Base-by-base conservation (phyloP, 2,113 vertebrate species). In the Bujurquina vittata region DNA sequence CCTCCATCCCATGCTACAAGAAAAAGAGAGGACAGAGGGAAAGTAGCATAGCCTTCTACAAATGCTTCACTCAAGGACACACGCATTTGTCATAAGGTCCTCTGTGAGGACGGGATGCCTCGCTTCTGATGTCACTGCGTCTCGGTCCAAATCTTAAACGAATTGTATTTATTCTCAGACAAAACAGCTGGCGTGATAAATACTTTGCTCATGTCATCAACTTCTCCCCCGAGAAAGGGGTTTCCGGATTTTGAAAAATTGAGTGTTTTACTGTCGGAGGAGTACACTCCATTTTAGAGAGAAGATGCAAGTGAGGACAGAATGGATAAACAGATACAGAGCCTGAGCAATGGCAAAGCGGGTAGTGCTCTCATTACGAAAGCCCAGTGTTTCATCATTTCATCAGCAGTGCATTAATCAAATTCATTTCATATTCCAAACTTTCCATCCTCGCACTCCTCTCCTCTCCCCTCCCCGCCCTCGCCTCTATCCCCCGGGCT, bases 381-480 rank as follows among this genome's bases (percentile, higher is more conserved):
- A 40, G 76, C 77, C 76, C 77, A n/a, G 77, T 59, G 82, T 91
- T 92, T 90, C 90, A 92, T 89, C 89, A 86, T 92, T 91, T 91
- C 85, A 92, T 89, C 91, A 89, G 86, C 79, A 57, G 75, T 43
- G 69, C 83, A 90, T 92, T 91, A 91, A 79, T 72, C 62, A 10
- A 84, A 83, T 88, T 87, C 83, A 87, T 92, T 92, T 84, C 69
- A 60, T 85, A 80, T 87, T 87, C 76, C 63, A 88, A 88, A 88
- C 87, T 84, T 82, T 87, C 73, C 72, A 69, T 56, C 73, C 57
- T 4, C 20, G 5, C 52, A 17, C 10, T 15, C 59, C 12, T 2
- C 52, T n/a, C 60, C 17, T 4, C 23, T 62, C 72, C 86, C 74
- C 54, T 76, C 5, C 14, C 2, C 15, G 40, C 31, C 61, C 12